Base-by-base conservation (phyloP, 2,113 vertebrate genomes). In the Martes martes region DNA sequence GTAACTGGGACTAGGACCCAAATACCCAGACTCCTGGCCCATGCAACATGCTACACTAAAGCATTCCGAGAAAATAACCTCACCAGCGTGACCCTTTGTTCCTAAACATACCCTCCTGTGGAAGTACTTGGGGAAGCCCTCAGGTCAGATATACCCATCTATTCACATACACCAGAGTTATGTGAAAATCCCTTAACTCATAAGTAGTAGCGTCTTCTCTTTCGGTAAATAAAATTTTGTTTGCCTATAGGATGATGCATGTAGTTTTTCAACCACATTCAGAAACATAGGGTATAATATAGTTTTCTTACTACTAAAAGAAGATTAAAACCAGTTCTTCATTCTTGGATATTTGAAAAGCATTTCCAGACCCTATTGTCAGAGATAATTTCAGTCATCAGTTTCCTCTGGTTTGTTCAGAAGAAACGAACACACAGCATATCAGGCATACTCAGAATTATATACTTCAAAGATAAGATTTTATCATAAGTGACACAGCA, bases 391-490 rank as follows among this genome's bases (percentile, higher is more conserved):
- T 94, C 11, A 88, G 2, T 78, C n/a, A 69, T 47, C 9, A 71
- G 31, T 93, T 79, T 91, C 87, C 74, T 92, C 55, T 90, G 67
- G 4, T 96, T 94, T 67, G 10, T 92, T 95, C 21, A 93, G 71
- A 85, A 90, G 36, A 97, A 95, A 96, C 73, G n/a, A 91, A 88
- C 11, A 79, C 18, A 52, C 13, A 95, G 45, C 16, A 45, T 36
- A 84, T 87, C 31, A 94, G 73, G 50, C 39, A 91, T 96, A 52
- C 33, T 93, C 63, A 83, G 59, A 96, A 67, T 94, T 82, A 63
- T 18, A 8, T 63, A 36, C 63, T 81, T 94, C 33, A 81, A 63
- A 88, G 67, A 36, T 45, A 87, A 33, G 13, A 7, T 82, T 55
- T 79, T 26, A 11, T 76, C 36, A 50, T 50, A 28, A 74, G 45